Base-by-base conservation (phyloP, 2,113 vertebrate genomes). In the Atractosteus spatula region DNA sequence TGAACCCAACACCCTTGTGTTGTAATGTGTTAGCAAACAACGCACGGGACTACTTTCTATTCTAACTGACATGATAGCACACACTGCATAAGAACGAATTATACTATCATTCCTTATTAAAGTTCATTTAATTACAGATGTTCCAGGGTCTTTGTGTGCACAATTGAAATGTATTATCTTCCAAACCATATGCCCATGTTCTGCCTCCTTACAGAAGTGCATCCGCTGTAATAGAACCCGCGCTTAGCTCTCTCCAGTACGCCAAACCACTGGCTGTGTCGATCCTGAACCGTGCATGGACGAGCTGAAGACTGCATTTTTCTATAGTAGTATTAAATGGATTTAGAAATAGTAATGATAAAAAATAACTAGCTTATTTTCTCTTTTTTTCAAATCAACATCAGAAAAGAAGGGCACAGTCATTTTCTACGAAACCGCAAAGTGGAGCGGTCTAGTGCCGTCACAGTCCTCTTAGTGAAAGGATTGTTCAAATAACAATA, bases 151-250 rank as follows among this genome's bases (percentile, higher is more conserved):
- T 63, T 45, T n/a, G 12, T 64, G 62, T 64, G 45, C 3, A 17
- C n/a, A 54, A 54, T 63, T 12, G 4, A 71, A 71, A 54, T 63
- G 8, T 12, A 71, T 63, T 68, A 62, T 62, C 66, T 73, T 62
- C 61, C 42, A 16, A 44, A 54, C 66, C 29, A 51, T 13, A 62
- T 61, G 42, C 16, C 62, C n/a, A 6, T 68, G 17, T 13, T 62
- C 56, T 68, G 56, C 56, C 65, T 67, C 67, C 65, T 62, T 14
- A 41, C 8, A 59, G 13, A 73, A 54, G 44, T 29, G 29, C 66
- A 68, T 73, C 66, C 44, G 14, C 64, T 6, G 8, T 68, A 73
- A 54, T 62, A 44, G 54, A 73, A 73, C 65, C 44, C 57, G 8
- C 5, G 70, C 44, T 71, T 71, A 54, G 59, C 16, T 45, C 57